These are phyloP conservation scores for Aphaenogaster ashmeadi DNA, from an alignment of 1,140 invertebrate genomes.

Conservation along the genomic window DNA sequence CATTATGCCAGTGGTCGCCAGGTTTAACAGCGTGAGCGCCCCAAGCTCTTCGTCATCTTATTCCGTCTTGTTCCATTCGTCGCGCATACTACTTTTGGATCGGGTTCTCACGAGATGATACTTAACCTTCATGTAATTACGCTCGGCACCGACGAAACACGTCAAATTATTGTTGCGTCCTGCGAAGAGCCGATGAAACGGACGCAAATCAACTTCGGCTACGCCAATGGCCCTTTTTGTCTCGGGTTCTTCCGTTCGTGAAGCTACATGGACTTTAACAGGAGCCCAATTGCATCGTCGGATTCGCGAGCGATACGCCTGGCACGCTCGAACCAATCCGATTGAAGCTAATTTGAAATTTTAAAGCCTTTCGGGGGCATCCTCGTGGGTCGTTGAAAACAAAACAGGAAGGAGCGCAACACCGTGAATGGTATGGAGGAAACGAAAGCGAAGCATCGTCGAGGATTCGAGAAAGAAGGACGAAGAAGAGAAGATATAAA, in stretches of 20 bases:
- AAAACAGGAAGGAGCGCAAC: slow-evolving; percentile 55
- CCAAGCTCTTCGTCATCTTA: slow-evolving; percentile 31
- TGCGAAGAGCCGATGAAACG: background rate
- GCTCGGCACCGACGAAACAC: background rate
- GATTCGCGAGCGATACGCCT: slow-evolving; percentile 73
- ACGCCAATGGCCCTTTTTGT: slow-evolving; percentile 63
- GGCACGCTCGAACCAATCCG: slow-evolving; percentile 81
- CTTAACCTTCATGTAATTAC: slow-evolving; percentile 56
- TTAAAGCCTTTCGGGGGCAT: slow-evolving; percentile 80
- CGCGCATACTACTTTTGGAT: slow-evolving; percentile 24
- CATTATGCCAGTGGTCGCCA: slow-evolving; percentile 52
- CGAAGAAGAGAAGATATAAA: background rate
- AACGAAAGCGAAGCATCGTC: slow-evolving; percentile 12
- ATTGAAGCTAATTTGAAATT: slow-evolving; percentile 86
- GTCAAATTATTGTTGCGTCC: slow-evolving; percentile 31
- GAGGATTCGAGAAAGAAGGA: slow-evolving; percentile 19
- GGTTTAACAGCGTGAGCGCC: slow-evolving; percentile 63
- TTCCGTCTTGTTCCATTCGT: slow-evolving; percentile 53
- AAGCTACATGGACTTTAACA: slow-evolving; percentile 70
- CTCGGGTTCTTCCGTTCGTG: slow-evolving; percentile 5
- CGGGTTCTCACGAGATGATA: slow-evolving; percentile 33
- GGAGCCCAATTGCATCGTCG: slow-evolving; percentile 80
- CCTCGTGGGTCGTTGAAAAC: slow-evolving; percentile 75
- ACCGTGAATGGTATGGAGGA: slow-evolving; percentile 8
- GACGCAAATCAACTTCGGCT: background rate